Percentiles rank a stretch among this genome's conserved stretches.
Evolutionary conservation across 2,797 vertebrate species (phyloP).

Genomic region (Acrossocheilus fasciatus): DNA sequence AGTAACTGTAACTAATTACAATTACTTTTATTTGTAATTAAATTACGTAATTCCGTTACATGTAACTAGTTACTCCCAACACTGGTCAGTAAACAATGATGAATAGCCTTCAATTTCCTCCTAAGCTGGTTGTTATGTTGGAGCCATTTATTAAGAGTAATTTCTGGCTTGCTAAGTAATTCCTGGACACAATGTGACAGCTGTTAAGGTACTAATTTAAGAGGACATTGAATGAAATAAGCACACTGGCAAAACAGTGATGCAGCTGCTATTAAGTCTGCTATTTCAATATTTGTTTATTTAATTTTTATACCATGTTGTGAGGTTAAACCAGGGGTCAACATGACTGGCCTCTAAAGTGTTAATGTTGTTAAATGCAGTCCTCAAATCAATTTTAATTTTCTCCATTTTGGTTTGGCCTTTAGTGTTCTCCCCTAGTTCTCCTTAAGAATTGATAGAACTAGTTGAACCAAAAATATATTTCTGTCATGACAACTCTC

Average conservation of each 20-base stretch:
- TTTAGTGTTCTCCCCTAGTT: neutral
- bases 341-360: neutral
- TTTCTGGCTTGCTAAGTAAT: slow-evolving; percentile 21
- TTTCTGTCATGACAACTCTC: too few relatives aligned
- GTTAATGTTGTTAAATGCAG: neutral
- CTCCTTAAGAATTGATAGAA: neutral
- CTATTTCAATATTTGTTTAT: neutral
- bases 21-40: too few relatives aligned
- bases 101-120: slow-evolving; percentile 28
- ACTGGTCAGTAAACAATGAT: slow-evolving; percentile 24
- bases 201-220: slow-evolving; percentile 9
- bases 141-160: slow-evolving; percentile 20
- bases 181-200: neutral
- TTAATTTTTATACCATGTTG: neutral
- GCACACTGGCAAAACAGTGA: neutral
- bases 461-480: neutral
- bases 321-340: neutral
- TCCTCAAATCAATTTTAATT: neutral
- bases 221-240: neutral
- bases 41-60: too few relatives aligned
- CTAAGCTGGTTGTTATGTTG: slow-evolving; percentile 28
- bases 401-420: neutral
- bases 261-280: neutral
- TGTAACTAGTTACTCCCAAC: too few relatives aligned
- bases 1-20: too few relatives aligned